Evolutionary conservation across 2,797 vertebrate genomes (phyloP), one percentile per base, ranked within the genome.

Genomic region (Petrocephalus sullivani): DNA sequence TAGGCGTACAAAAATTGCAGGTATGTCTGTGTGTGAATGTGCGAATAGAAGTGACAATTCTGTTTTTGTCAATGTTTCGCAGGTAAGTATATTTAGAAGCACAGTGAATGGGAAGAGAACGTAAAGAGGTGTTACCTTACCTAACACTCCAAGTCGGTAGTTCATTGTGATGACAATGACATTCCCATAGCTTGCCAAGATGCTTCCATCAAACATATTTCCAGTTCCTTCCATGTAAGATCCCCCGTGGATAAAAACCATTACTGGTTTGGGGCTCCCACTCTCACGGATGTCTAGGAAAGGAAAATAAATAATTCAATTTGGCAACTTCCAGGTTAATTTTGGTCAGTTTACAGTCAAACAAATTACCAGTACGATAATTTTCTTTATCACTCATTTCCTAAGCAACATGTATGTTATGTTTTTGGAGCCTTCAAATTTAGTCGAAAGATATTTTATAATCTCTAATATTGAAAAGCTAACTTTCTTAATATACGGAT

Each of bases 141-240:
- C 98, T 93, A 99, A 96, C 67, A 99, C 97, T 93, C 98, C 98
- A 91, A 99, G 97, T 87, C 98, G 96, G 94, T 99, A 99, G 97
- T 99, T 99, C 93, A 99, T 96, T 64, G 98, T 99, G 94, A 99
- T 99, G 94, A 99, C 98, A 93, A 99, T 99, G 94, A 99, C 98
- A 92, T 99, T 99, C 90, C 98, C 98, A 93, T 99, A 99, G 96
- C 98, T 99, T 93, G 98, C 98, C 96, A 99, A 96, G 94, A 99
- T 98, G 96, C 98, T 99, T 93, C 98, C 98, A 91, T 99, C 98
- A 94, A 99, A 99, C 92, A 99, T 97, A 96, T 99, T 99, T 92
- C 97, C 98, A 91, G 98, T 99, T 93, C 98, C 98, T 96, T 99
- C 98, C 98, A 99, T 99, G 94, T 99, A 99, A 89, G 98, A 99